Conservation (phyloP, 2,888 invertebrate genomes). For the Salticus scenicus region DNA sequence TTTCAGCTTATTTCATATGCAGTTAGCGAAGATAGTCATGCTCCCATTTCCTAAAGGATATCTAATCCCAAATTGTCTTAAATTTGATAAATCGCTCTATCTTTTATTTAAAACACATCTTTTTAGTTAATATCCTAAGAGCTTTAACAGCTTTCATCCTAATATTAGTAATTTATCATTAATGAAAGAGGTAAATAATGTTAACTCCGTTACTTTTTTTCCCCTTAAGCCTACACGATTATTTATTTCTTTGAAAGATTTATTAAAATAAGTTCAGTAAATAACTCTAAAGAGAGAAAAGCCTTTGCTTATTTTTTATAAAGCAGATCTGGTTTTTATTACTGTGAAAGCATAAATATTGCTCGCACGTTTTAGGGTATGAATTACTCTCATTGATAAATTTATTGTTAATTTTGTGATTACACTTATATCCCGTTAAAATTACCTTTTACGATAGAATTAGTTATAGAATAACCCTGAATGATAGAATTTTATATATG, state of each 20-base stretch:
- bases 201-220: background rate
- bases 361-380: no score
- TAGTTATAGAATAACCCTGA: no score
- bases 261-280: background rate
- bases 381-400: no score
- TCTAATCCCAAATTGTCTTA: background rate
- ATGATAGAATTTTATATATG: no score
- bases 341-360: no score
- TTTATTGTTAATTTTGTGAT: no score
- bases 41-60: no score
- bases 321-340: no score
- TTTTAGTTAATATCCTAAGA: background rate
- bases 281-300: background rate
- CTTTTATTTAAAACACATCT: background rate
- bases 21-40: no score
- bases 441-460: no score
- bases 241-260: background rate
- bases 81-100: background rate
- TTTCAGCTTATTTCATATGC: no score
- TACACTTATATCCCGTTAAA: no score
- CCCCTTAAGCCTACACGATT: background rate
- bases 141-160: slow-evolving; percentile 1
- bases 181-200: slow-evolving; percentile 5
- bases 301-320: background rate
- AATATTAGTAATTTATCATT: slow-evolving; percentile 1